Evolutionary conservation across 2,888 invertebrate species (phyloP), one percentile per base, ranked within the genome.

Genomic region (Oxytorus armatus): DNA sequence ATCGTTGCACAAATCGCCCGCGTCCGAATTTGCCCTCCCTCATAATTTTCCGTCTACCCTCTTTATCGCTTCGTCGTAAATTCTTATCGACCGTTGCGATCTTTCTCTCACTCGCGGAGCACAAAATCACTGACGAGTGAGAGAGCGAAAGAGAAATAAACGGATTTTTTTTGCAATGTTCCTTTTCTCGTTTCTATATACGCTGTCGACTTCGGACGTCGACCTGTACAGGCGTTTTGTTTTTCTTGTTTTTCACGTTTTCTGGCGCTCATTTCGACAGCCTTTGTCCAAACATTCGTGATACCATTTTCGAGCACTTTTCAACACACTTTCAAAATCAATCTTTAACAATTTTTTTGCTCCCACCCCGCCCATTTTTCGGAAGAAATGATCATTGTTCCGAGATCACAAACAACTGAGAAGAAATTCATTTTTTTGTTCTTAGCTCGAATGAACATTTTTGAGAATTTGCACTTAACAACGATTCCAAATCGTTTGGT

Each of bases 1-100:
- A 88, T 86, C 85, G 83, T 65, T 76, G 80, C 77, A 81, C 84
- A 86, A 88, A 87, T 89, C 87, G 86, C 80, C 83, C 83, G n/a
- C n/a, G 84, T 84, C 85, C 82, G 78, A 86, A 88, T 87, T 85
- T 85, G 84, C 82, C 81, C 82, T 74, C 72, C 77, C 86, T 83
- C 81, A 81, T 83, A 68, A 81, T 87, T 85, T 86, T 82, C 79
- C 79, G 61, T 61, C 79, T 82, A 77, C 66, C 66, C 74, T 74
- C 63, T 76, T 72, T 73, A 77, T 77, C 81, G 75, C 74, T 81
- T 79, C 77, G 73, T 36, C 81, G 81, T 81, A 81, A 81, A 81
- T 81, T 81, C 81, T 81, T 81, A 81, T 81, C 80, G 69, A 69
- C 51, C 65, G 42, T 77, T n/a, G 51, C 73, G 59, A 81, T 81